A percentile compares a stretch with the other conserved stretches of the same genome.
phyloP scores from a whole-genome alignment of 2,113 vertebrate genomes.

The Arvicanthis niloticus region DNA sequence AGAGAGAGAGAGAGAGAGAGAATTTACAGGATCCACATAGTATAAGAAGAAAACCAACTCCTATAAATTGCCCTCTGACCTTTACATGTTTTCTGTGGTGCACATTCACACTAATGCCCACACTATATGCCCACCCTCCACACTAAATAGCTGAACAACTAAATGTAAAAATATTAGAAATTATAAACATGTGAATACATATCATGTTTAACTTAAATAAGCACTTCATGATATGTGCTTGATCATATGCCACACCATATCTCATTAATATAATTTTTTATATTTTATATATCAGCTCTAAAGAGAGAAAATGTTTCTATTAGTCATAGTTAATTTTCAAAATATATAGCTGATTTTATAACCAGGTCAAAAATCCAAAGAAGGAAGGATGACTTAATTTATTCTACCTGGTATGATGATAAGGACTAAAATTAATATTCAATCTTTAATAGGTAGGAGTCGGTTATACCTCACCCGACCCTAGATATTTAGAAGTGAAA shows the following conservation, averaged over 20 bases:
- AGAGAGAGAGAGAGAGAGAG: no score
- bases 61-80: not conserved
- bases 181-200: not conserved
- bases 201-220: not conserved
- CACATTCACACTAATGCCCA: not conserved
- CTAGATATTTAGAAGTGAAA: not conserved
- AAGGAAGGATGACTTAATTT: not conserved
- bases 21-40: not conserved
- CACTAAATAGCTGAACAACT: not conserved
- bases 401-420: not conserved
- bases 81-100: not conserved
- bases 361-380: not conserved
- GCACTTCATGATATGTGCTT: not conserved
- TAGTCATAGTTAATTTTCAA: not conserved
- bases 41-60: not conserved
- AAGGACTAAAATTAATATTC: not conserved
- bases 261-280: not conserved
- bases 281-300: not conserved
- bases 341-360: not conserved
- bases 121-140: no score
- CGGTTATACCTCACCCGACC: accelerated
- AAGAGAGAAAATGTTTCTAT: no score
- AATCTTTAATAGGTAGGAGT: not conserved
- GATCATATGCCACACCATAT: not conserved
- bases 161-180: not conserved